Conservation (phyloP, 2,888 invertebrate species). For the Acholoe squamosa region DNA sequence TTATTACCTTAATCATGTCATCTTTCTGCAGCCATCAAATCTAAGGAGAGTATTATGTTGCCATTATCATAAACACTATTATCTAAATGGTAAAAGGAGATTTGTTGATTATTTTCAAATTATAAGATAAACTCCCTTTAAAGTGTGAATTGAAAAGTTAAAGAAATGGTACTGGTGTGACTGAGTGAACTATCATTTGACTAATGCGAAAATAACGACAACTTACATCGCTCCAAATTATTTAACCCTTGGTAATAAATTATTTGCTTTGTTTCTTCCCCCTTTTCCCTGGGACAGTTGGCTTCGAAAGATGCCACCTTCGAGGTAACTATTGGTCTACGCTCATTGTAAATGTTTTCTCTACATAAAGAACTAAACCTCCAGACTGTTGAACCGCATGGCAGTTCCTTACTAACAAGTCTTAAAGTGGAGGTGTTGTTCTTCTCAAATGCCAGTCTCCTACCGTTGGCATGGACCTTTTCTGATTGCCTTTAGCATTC, state of each 20-base stretch:
- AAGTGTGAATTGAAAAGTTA: too few species aligned
- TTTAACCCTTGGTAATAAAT: constrained; percentile 26
- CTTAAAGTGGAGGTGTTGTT: constrained; percentile 1
- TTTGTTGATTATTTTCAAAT: too few species aligned
- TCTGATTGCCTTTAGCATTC: constrained; percentile 18
- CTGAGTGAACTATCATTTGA: too few species aligned
- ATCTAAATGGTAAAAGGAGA: too few species aligned
- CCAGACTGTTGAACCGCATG: neutral
- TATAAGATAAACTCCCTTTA: too few species aligned
- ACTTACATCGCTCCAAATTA: neutral
- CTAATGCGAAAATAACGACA: neutral
- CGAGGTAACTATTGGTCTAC: constrained; percentile 60
- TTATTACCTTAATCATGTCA: too few species aligned
- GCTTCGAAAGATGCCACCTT: constrained; percentile 61
- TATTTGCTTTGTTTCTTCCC: constrained; percentile 51
- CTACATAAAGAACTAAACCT: neutral
- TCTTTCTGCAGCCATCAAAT: too few species aligned
- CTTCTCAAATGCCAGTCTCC: constrained; percentile 22
- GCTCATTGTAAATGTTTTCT: constrained; percentile 24
- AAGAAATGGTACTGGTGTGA: too few species aligned
- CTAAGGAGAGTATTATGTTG: too few species aligned
- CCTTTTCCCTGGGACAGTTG: constrained; percentile 53
- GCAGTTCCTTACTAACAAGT: constrained; percentile 1
- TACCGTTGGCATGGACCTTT: constrained; percentile 36
- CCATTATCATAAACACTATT: too few species aligned